Evolutionary conservation across 2,113 vertebrate genomes (phyloP).

Genomic region (Sturnus vulgaris): DNA sequence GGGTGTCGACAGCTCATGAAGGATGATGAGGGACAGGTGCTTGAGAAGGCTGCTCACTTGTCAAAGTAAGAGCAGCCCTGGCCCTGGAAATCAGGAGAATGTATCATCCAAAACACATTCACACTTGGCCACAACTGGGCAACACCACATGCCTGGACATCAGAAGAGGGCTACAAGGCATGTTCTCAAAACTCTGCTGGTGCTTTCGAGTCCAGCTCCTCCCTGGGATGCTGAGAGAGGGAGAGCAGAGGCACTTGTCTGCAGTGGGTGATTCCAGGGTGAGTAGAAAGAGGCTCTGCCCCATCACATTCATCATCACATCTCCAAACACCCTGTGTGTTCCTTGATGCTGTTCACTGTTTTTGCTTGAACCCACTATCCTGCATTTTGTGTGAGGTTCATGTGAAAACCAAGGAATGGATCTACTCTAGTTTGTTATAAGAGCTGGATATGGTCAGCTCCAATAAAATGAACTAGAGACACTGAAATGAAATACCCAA

Average conservation of each 20-base stretch:
- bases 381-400: not conserved
- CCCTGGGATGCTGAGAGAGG: not conserved
- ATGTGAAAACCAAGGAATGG: not conserved
- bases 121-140: not conserved
- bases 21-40: not conserved
- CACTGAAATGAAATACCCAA: not conserved
- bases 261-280: not conserved
- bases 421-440: not conserved
- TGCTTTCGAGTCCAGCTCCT: not conserved
- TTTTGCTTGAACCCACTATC: not conserved
- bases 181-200: not conserved
- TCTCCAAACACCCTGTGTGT: not conserved
- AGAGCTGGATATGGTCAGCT: not conserved
- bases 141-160: not conserved
- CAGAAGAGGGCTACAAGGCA: not conserved
- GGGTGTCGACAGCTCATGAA: not conserved
- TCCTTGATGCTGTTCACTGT: not conserved
- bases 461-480: not conserved
- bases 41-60: not conserved
- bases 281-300: not conserved
- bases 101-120: not conserved
- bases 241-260: not conserved
- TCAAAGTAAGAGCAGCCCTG: not conserved
- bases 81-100: not conserved
- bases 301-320: rapidly evolving